These are phyloP conservation scores for Drosophila elegans DNA, from an alignment of 1,140 invertebrate species.

Conservation along the genomic window DNA sequence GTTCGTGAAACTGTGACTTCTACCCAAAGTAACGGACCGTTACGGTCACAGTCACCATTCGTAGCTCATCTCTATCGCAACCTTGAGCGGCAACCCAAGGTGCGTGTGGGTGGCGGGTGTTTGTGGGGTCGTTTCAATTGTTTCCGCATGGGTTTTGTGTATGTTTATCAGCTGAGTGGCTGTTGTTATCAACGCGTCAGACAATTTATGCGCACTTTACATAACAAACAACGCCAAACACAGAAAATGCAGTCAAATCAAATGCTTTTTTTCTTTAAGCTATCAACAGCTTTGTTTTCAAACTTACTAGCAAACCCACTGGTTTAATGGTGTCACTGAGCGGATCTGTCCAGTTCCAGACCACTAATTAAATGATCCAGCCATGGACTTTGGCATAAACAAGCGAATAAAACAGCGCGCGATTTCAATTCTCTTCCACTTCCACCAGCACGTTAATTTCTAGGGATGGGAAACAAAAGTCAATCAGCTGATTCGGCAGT, in stretches of 20 bases:
- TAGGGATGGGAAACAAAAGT: slow-evolving; percentile 10
- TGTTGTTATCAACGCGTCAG: slow-evolving; percentile 42
- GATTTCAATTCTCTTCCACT: slow-evolving; percentile 15
- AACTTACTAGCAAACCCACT: slow-evolving; percentile 2
- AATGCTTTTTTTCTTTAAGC: too few species aligned
- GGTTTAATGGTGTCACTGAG: background rate
- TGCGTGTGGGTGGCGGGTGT: slow-evolving; percentile 28
- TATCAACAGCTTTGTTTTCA: background rate
- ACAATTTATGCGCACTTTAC: slow-evolving; percentile 50
- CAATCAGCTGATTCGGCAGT: slow-evolving; percentile 22
- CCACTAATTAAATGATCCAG: slow-evolving; percentile 10
- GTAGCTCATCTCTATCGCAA: slow-evolving; percentile 47
- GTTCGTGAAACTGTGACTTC: background rate
- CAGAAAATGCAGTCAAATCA: too few species aligned
- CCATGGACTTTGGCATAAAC: slow-evolving; percentile 38
- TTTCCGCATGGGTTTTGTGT: slow-evolving; percentile 53
- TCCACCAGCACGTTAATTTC: slow-evolving; percentile 5
- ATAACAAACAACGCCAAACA: slow-evolving; percentile 44
- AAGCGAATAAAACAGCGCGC: slow-evolving; percentile 25
- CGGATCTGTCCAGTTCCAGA: background rate
- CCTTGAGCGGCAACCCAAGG: slow-evolving; percentile 63
- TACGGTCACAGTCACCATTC: background rate
- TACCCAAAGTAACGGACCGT: background rate
- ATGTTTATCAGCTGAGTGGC: slow-evolving; percentile 52
- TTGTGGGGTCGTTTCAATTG: slow-evolving; percentile 19